Evolutionary conservation across 2,797 vertebrate genomes (phyloP).

Genomic region (Lagorchestes hirsutus): DNA sequence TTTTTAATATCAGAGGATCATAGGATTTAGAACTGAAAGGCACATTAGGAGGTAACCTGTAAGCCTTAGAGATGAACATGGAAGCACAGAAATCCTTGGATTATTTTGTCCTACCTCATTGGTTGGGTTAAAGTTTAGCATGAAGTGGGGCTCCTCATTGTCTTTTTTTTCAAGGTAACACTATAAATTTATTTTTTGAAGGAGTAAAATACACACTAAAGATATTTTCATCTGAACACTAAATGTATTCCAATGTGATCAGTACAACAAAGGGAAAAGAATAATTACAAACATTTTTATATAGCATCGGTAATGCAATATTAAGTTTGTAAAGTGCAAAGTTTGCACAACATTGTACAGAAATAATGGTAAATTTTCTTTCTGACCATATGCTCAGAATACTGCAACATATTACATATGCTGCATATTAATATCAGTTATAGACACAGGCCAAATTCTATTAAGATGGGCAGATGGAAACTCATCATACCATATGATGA

Average conservation of each 20-base stretch:
- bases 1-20: neutral
- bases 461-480: slow-evolving; percentile 57
- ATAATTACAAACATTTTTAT: slow-evolving; percentile 64
- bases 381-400: neutral
- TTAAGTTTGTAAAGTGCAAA: slow-evolving; percentile 69
- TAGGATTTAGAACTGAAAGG: neutral
- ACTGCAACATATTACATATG: neutral
- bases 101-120: neutral
- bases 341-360: slow-evolving; percentile 30
- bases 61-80: neutral
- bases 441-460: neutral
- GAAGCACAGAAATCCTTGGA: neutral
- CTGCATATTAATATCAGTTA: slow-evolving; percentile 37
- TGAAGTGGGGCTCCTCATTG: neutral
- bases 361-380: slow-evolving; percentile 36
- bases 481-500: neutral
- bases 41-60: neutral
- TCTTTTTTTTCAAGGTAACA: neutral
- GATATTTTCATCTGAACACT: slow-evolving; percentile 54
- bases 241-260: slow-evolving; percentile 62
- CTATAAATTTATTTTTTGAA: slow-evolving; percentile 62
- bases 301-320: slow-evolving; percentile 44
- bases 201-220: slow-evolving; percentile 51
- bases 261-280: slow-evolving; percentile 60
- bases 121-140: neutral